phyloP scores from a whole-genome alignment of 2,888 invertebrate genomes.

The Pomacea canaliculata region DNA sequence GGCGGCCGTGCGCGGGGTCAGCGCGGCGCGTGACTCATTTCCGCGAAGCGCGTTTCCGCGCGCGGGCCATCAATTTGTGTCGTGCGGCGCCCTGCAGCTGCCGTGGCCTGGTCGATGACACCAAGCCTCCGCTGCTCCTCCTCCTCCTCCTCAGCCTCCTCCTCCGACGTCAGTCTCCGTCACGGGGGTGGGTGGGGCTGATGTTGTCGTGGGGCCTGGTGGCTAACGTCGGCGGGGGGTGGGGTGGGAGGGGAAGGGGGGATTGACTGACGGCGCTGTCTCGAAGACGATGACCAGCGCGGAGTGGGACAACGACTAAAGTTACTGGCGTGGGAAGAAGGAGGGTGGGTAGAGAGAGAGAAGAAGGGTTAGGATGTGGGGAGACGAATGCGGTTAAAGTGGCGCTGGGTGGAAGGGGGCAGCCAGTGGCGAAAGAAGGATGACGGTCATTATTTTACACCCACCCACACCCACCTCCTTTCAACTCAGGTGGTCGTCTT shows the following conservation, averaged over 20 bases:
- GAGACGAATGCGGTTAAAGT: too few species aligned
- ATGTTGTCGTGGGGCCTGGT: background rate
- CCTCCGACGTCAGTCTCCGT: background rate
- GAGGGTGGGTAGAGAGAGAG: too few species aligned
- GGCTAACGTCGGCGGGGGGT: background rate
- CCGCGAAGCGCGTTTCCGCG: constrained; percentile 25
- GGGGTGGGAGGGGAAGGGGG: background rate
- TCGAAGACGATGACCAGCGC: too few species aligned
- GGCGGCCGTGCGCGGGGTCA: constrained; percentile 10
- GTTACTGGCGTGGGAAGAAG: too few species aligned
- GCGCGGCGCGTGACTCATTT: constrained; percentile 27
- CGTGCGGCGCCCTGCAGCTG: constrained; percentile 29
- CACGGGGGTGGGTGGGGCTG: background rate
- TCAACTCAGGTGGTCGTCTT: too few species aligned
- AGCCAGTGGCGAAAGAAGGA: too few species aligned
- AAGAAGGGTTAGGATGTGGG: too few species aligned
- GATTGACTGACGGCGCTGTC: constrained; percentile 1
- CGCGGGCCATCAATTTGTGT: constrained; percentile 26
- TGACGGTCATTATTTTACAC: too few species aligned
- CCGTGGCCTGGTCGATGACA: constrained; percentile 6
- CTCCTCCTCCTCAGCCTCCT: background rate
- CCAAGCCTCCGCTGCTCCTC: background rate
- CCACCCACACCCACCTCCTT: too few species aligned
- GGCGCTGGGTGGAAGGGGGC: too few species aligned
- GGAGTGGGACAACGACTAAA: too few species aligned